phyloP scores from a whole-genome alignment of 64 coral and sea anemone species.

The Dendrophyllia cribrosa region DNA sequence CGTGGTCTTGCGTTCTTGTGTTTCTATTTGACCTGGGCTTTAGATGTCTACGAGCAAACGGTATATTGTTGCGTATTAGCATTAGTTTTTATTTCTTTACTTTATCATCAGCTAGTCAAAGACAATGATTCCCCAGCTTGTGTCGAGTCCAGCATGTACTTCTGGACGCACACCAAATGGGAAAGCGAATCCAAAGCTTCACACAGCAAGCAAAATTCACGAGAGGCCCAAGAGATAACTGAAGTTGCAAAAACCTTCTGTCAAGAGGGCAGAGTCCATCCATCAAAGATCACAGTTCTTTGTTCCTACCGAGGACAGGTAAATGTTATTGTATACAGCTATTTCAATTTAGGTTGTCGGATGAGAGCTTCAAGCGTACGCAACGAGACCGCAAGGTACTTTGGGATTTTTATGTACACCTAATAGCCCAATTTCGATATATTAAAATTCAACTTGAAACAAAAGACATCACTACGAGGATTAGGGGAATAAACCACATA shows the following conservation, averaged over 20 bases:
- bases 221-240: conserved; percentile 50
- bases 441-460: no score
- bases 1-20: no score
- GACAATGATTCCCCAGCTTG: conserved; percentile 14
- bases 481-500: no score
- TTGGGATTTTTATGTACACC: no score
- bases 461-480: no score
- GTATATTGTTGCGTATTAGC: neutral
- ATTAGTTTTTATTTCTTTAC: neutral
- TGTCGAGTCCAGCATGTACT: conserved; percentile 67
- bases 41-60: no score
- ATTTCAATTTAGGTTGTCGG: no score
- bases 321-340: no score
- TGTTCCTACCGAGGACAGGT: conserved; percentile 93
- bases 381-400: no score
- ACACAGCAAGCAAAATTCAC: conserved; percentile 72
- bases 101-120: conserved; percentile 19
- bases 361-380: no score
- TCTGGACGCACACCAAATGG: conserved; percentile 63
- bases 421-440: no score
- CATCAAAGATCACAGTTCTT: conserved; percentile 75
- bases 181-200: conserved; percentile 33
- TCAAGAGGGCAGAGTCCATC: neutral
- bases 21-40: no score
- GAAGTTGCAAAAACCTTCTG: conserved; percentile 63